phyloP scores from a whole-genome alignment of 2,888 invertebrate species.

The Amblyjoppa fuscipennis region DNA sequence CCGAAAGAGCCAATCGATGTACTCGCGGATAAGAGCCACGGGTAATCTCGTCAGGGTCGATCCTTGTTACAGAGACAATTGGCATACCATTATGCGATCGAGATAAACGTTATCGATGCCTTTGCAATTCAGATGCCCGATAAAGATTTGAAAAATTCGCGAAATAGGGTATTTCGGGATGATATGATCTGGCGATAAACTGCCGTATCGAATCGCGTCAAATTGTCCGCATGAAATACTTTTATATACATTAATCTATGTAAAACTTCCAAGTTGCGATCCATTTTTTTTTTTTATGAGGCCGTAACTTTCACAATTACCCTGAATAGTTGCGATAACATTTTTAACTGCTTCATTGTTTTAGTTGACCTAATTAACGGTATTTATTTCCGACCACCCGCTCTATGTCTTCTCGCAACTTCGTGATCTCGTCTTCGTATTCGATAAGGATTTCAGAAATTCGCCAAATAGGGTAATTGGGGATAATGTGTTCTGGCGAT shows the following conservation, averaged over 20 bases:
- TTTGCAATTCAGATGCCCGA: conserved; percentile 35
- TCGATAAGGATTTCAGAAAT: conserved; percentile 33
- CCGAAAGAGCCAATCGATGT: conserved; percentile 40
- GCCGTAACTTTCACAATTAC: neutral
- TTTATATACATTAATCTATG: neutral
- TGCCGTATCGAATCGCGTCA: neutral
- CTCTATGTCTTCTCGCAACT: no score
- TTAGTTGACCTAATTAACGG: no score
- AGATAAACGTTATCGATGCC: conserved; percentile 42
- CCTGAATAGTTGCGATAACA: neutral
- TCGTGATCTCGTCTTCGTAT: neutral
- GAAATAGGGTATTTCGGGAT: neutral
- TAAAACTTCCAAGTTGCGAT: neutral
- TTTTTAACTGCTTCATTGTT: neutral
- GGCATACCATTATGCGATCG: conserved; percentile 16
- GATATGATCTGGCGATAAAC: neutral
- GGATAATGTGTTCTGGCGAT: neutral
- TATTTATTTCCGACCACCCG: no score
- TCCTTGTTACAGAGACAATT: conserved; percentile 42
- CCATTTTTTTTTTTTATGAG: neutral
- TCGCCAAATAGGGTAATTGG: neutral
- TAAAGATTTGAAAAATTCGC: conserved; percentile 25
- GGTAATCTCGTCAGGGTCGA: conserved; percentile 44
- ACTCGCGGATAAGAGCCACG: conserved; percentile 45
- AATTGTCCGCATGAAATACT: neutral